Evolutionary conservation across 2,113 vertebrate genomes (phyloP).

Genomic region (Austrofundulus limnaeus): DNA sequence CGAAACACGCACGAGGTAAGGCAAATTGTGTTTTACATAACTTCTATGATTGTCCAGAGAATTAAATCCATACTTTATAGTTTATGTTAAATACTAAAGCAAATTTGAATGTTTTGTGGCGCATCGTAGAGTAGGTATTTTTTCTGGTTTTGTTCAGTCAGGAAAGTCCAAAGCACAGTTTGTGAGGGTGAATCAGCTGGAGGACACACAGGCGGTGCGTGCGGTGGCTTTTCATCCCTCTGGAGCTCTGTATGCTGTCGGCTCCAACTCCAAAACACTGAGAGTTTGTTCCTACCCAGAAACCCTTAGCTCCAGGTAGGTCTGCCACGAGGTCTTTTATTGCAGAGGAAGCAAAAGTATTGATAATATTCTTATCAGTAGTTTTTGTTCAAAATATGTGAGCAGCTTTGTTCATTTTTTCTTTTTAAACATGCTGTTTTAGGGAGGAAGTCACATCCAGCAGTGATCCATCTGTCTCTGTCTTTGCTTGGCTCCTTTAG

Average conservation of each 20-base stretch:
- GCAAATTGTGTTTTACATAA: background rate
- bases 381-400: background rate
- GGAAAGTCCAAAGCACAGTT: conserved; percentile 88
- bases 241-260: conserved; percentile 92
- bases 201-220: conserved; percentile 96
- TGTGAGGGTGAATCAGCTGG: conserved; percentile 87
- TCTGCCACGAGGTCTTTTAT: background rate
- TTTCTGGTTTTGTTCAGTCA: conserved; percentile 63
- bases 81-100: background rate
- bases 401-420: background rate
- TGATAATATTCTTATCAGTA: too few relatives aligned
- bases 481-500: conserved; percentile 58
- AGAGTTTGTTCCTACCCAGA: conserved; percentile 94
- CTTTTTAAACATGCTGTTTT: background rate
- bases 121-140: rapidly evolving
- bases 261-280: conserved; percentile 97
- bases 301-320: conserved; percentile 82
- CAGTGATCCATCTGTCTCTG: background rate
- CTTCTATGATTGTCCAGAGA: background rate
- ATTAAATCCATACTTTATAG: background rate
- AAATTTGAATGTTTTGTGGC: background rate
- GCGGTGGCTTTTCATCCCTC: conserved; percentile 97
- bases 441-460: background rate
- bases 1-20: conserved; percentile 57
- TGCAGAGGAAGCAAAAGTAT: too few relatives aligned